Percentiles rank a stretch among this genome's conserved stretches.
Conservation (phyloP, 1,140 invertebrate genomes). For the Leptoteleia sp. region DNA sequence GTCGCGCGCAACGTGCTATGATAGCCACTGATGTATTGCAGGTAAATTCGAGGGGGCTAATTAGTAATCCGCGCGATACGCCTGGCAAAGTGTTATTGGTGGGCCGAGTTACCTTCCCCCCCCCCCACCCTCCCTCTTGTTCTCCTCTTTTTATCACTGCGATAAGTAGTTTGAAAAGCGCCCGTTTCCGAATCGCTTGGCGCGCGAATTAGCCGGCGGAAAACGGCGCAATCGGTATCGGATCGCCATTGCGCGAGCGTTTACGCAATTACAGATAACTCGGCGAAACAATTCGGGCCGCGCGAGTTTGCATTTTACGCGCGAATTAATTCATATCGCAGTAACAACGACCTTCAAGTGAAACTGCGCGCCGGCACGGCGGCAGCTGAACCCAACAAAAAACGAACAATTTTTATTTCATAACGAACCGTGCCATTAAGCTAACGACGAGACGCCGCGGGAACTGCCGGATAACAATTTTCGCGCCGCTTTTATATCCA, state of each 20-base stretch:
- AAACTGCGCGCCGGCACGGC: no score
- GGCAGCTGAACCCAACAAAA: no score
- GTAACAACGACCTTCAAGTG: no score
- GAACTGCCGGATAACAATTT: conserved; percentile 10
- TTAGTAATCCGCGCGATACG: conserved; percentile 17
- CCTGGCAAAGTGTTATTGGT: background rate
- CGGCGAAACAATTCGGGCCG: no score
- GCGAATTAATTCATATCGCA: no score
- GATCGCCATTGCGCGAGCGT: conserved; percentile 4
- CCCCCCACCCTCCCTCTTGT: no score
- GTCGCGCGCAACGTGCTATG: conserved; percentile 28
- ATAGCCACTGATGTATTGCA: conserved; percentile 54
- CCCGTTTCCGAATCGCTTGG: conserved; percentile 5
- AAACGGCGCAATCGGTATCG: background rate
- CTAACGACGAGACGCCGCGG: conserved; percentile 27
- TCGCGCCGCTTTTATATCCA: conserved; percentile 2
- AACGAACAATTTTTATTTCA: conserved; percentile 38
- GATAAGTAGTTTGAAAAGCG: conserved; percentile 5
- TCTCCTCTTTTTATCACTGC: no score
- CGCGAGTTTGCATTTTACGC: no score
- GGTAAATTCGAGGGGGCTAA: conserved; percentile 27
- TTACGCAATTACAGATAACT: no score
- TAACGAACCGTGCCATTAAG: conserved; percentile 31
- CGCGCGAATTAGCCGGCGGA: conserved; percentile 1
- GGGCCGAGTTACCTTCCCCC: background rate